phyloP scores from a whole-genome alignment of 2,797 vertebrate genomes.

The Corythornis leucogaster region DNA sequence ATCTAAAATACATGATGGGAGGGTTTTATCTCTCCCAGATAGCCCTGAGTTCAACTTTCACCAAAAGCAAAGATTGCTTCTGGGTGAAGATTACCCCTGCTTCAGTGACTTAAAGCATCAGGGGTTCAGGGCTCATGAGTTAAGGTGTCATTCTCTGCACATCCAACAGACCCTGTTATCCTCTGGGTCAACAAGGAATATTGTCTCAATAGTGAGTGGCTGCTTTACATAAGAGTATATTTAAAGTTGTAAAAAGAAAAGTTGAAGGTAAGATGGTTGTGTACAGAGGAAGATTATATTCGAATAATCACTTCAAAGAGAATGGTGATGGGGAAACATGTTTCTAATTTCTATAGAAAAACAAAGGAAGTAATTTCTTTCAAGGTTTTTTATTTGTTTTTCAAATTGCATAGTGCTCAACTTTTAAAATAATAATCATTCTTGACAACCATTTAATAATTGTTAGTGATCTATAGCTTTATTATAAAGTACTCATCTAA shows the following conservation, averaged over 20 bases:
- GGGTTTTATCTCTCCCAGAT: background rate
- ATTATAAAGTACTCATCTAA: slow-evolving; percentile 81
- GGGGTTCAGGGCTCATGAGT: background rate
- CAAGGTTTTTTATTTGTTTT: slow-evolving; percentile 74
- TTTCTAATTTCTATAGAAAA: slow-evolving; percentile 70
- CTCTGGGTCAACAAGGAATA: background rate
- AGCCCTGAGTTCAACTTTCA: slow-evolving; percentile 6
- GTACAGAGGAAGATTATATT: slow-evolving; percentile 44
- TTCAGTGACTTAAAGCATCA: background rate
- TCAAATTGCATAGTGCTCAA: slow-evolving; percentile 70
- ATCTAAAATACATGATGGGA: background rate
- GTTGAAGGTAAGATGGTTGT: slow-evolving; percentile 43
- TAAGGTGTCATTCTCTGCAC: background rate
- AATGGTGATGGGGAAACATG: slow-evolving; percentile 13
- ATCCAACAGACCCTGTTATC: background rate
- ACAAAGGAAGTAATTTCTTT: slow-evolving; percentile 77
- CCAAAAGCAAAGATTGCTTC: background rate
- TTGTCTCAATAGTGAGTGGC: background rate
- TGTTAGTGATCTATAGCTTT: slow-evolving; percentile 81
- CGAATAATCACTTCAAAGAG: slow-evolving; percentile 68
- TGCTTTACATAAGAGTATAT: background rate
- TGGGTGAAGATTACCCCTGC: background rate
- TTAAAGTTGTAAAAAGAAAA: slow-evolving; percentile 27
- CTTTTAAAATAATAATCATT: slow-evolving; percentile 80
- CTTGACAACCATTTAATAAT: slow-evolving; percentile 83